Base-by-base conservation (phyloP, 1,140 invertebrate genomes). In the Drosophila azteca region DNA sequence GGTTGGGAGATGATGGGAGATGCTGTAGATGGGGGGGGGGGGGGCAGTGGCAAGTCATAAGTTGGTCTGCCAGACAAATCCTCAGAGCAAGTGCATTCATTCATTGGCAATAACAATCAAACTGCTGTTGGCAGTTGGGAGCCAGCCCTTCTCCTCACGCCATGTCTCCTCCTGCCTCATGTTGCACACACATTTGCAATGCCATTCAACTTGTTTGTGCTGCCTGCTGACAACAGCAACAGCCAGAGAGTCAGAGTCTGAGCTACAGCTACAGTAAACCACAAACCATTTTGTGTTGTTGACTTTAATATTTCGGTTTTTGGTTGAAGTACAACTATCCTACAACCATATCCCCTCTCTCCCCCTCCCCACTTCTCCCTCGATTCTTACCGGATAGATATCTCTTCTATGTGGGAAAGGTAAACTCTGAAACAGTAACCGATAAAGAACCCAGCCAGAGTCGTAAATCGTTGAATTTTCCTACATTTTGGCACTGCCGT, bases 51-150 rank as follows among this genome's bases (percentile, higher is more conserved):
- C 29, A 54, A 72, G 59, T 76, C 70, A 73, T 73, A 73, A 76
- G 72, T 60, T 45, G 73, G 72, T 68, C 63, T 76, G 65, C 48
- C 82, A 87, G 79, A 83, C 79, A 82, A 79, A 52, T 81, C 67
- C 78, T 62, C 64, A 48, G 61, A 68, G 81, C 82, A 85, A 85
- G 82, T 85, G 81, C 77, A 81, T 85, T 85, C 81, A 85, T 85
- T 85, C 81, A 85, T 85, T 85, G 81, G 81, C 83, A 87, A 87
- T 87, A 85, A 85, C 81, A 85, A 85, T 85, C 82, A 85, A 85
- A 87, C 82, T 85, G 80, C 77, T 79, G 71, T 69, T 81, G 77
- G 78, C 77, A 81, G 51, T 84, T 39, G 35, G 35, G 0, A 39
- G 35, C 50, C 51, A 51, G 29, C 46, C 24, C 35, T 29, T 26